Conservation (phyloP, 1,140 invertebrate species). For the Drosophila prosaltans region DNA sequence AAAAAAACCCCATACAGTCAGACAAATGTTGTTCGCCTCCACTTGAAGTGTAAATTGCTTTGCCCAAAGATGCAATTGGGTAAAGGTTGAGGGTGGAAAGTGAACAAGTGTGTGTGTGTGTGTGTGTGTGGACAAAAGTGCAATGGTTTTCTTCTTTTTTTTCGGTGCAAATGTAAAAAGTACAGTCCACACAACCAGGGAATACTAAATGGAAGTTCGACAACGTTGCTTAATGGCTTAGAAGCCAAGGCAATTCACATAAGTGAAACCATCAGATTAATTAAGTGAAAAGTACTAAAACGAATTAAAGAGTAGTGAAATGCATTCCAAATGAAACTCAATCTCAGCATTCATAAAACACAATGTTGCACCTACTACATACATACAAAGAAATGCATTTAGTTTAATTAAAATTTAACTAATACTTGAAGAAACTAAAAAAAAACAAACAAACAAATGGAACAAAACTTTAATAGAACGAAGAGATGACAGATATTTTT, state of each 20-base stretch:
- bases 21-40: conserved; percentile 38
- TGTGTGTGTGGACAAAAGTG: background rate
- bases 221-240: conserved; percentile 55
- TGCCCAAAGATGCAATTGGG: conserved; percentile 55
- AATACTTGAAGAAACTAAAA: too few relatives aligned
- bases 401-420: background rate
- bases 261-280: conserved; percentile 24
- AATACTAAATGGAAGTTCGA: conserved; percentile 54
- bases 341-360: background rate
- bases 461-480: too few relatives aligned
- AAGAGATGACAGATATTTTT: too few relatives aligned
- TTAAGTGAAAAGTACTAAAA: conserved; percentile 6
- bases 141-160: background rate
- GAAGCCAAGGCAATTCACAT: conserved; percentile 60
- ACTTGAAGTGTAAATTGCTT: conserved; percentile 59
- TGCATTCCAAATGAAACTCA: conserved; percentile 9
- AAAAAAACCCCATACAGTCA: conserved; percentile 11
- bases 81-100: conserved; percentile 1
- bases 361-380: conserved; percentile 16
- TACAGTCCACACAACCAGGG: conserved; percentile 37
- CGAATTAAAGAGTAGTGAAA: conserved; percentile 7
- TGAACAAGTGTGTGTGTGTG: conserved; percentile 29
- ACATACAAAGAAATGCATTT: conserved; percentile 20
- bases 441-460: too few relatives aligned
- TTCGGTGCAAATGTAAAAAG: conserved; percentile 27